Conservation (phyloP, 2,888 invertebrate species). For the Lasiommata megera region DNA sequence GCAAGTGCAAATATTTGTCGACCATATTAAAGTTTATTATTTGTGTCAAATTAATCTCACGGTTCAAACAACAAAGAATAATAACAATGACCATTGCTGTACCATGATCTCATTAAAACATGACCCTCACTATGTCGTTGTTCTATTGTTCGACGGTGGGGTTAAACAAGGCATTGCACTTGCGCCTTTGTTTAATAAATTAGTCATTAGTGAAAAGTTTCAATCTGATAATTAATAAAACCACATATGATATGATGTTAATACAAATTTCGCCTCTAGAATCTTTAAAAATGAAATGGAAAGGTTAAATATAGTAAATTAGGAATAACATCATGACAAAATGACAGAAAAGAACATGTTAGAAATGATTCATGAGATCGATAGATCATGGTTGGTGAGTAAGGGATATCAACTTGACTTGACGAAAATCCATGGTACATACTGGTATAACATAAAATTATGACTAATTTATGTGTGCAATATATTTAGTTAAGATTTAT, state of each 20-base stretch:
- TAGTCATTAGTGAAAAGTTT: slow-evolving; percentile 22
- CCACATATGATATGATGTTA: slow-evolving; percentile 9
- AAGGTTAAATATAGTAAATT: no score
- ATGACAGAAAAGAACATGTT: no score
- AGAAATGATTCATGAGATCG: no score
- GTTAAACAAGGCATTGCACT: slow-evolving; percentile 30
- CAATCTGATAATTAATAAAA: slow-evolving; percentile 18
- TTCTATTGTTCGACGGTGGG: slow-evolving; percentile 23
- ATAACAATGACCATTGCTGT: slow-evolving; percentile 24
- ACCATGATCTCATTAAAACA: slow-evolving; percentile 25
- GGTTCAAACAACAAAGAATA: slow-evolving; percentile 25
- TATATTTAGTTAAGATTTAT: no score
- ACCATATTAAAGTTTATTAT: background rate
- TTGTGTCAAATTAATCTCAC: slow-evolving; percentile 21
- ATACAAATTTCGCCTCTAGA: slow-evolving; percentile 3
- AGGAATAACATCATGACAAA: no score
- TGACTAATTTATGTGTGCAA: no score
- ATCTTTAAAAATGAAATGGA: no score
- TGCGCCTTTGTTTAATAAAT: slow-evolving; percentile 30
- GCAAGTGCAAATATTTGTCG: background rate
- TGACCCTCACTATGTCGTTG: slow-evolving; percentile 23
- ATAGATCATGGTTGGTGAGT: no score
- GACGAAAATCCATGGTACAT: no score
- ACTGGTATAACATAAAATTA: no score
- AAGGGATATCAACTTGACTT: no score